These are phyloP conservation scores for Stenolophus ochropezus DNA, from an alignment of 2,888 invertebrate species.

Conservation along the genomic window DNA sequence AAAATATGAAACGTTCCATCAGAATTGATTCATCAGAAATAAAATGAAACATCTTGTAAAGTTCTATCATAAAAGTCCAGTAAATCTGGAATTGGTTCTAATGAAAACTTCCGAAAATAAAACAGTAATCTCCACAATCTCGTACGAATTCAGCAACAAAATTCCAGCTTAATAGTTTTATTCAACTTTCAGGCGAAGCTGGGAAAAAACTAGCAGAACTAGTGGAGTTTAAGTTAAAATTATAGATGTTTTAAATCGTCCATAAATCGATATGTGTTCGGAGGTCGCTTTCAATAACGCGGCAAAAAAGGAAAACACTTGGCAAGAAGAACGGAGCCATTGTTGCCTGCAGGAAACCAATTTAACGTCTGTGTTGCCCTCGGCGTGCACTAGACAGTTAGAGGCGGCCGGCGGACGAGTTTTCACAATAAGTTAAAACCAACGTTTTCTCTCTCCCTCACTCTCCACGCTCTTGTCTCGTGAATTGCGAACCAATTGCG, in stretches of 20 bases:
- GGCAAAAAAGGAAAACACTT: constrained; percentile 46
- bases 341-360: constrained; percentile 51
- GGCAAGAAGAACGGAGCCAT: constrained; percentile 47
- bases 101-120: constrained; percentile 42
- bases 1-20: constrained; percentile 5
- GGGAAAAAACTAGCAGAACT: constrained; percentile 34
- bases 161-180: constrained; percentile 43
- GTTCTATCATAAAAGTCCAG: constrained; percentile 36
- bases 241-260: constrained; percentile 51
- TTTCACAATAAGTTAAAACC: constrained; percentile 50
- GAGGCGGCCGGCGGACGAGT: constrained; percentile 8
- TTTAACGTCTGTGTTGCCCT: constrained; percentile 45
- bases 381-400: constrained; percentile 39
- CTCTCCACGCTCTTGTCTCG: constrained; percentile 3
- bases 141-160: constrained; percentile 42
- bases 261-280: constrained; percentile 45
- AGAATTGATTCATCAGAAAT: constrained; percentile 28
- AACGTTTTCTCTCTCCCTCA: constrained; percentile 20
- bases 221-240: constrained; percentile 44
- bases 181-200: constrained; percentile 29
- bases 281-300: constrained; percentile 49
- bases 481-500: constrained; percentile 45
- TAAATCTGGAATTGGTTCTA: constrained; percentile 41
- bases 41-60: constrained; percentile 41
- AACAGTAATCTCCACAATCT: constrained; percentile 42